A percentile compares a stretch with the other conserved stretches of the same genome.
These are phyloP conservation scores for Spheniscus mendiculus DNA, from an alignment of 2,113 vertebrate genomes.

Conservation along the genomic window DNA sequence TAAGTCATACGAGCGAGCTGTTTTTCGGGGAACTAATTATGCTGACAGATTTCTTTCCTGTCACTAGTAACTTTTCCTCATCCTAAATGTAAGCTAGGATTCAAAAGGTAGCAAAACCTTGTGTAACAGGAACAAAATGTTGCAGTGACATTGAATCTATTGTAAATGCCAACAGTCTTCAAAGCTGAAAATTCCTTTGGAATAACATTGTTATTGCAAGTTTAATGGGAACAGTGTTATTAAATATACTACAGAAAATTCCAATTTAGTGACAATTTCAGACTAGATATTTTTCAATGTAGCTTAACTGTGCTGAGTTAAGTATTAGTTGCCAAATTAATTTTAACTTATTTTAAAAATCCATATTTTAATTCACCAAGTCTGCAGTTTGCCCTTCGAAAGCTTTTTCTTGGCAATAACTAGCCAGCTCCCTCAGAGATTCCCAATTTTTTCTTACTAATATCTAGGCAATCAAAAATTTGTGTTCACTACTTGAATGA, in stretches of 20 bases:
- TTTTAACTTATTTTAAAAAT: background rate
- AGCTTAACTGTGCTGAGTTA: background rate
- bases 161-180: background rate
- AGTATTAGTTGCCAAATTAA: background rate
- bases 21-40: background rate
- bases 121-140: background rate
- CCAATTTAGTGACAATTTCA: background rate
- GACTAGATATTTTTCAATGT: background rate
- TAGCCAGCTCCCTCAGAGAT: background rate
- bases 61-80: background rate
- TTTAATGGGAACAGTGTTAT: background rate
- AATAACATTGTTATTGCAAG: background rate
- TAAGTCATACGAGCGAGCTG: fast-evolving
- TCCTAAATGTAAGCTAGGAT: background rate
- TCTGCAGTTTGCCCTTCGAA: background rate
- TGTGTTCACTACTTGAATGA: background rate
- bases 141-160: fast-evolving
- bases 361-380: background rate
- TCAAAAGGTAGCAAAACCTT: background rate
- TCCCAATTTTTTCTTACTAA: background rate
- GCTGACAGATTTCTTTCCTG: background rate
- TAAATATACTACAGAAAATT: background rate
- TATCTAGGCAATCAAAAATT: background rate
- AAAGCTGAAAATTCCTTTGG: background rate
- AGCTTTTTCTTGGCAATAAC: background rate